A percentile compares a stretch with the other conserved stretches of the same genome.
Evolutionary conservation across 2,113 vertebrate species (phyloP).

Genomic region (Microcebus ravelobensis): DNA sequence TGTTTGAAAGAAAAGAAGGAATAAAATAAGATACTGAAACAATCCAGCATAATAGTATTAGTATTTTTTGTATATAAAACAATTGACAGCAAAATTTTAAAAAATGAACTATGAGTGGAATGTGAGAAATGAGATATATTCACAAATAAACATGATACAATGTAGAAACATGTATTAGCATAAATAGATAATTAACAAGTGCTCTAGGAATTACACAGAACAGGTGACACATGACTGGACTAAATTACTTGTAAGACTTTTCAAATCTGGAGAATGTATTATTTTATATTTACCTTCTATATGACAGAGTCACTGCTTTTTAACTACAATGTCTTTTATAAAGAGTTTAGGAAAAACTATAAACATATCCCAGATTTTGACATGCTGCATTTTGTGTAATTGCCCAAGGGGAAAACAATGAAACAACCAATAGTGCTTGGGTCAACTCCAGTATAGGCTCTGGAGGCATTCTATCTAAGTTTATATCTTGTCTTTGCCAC

Average conservation of each 20-base stretch:
- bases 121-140: not conserved
- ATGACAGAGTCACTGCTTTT: not conserved
- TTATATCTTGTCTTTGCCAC: not conserved
- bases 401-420: not conserved
- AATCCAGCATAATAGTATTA: not conserved
- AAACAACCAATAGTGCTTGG: not conserved
- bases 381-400: not conserved
- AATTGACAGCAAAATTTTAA: not conserved
- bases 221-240: not conserved
- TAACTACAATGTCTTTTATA: not conserved
- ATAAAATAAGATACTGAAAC: conserved; percentile 3
- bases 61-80: not conserved
- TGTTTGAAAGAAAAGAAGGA: conserved; percentile 79
- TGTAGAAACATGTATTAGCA: not conserved
- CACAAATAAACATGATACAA: not conserved
- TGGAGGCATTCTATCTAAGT: not conserved
- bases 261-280: not conserved
- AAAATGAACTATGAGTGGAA: not conserved
- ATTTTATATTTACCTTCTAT: not conserved
- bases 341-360: not conserved
- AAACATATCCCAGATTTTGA: not conserved
- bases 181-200: not conserved
- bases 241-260: not conserved
- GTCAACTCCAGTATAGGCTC: not conserved
- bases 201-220: not conserved